Base-by-base conservation (phyloP, 2,888 invertebrate genomes). In the Branchellion lobata region DNA sequence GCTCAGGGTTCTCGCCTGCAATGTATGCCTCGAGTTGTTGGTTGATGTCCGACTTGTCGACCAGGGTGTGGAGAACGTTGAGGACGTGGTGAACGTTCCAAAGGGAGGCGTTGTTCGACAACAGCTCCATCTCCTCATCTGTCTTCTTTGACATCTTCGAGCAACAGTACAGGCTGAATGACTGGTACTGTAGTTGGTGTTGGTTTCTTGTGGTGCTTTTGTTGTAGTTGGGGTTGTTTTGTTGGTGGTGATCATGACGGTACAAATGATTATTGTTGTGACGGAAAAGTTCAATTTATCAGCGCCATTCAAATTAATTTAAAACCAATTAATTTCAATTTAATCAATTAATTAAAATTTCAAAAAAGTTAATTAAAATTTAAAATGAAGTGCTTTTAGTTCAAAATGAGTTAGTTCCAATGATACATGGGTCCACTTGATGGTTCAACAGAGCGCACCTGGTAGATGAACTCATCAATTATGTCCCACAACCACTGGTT, bases 401-500 rank as follows among this genome's bases (percentile, higher is more conserved):
- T n/a, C n/a, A n/a, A n/a, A n/a, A n/a, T n/a, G n/a, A n/a, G n/a
- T n/a, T n/a, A n/a, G n/a, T n/a, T n/a, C n/a, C n/a, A n/a, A n/a
- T n/a, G n/a, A n/a, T n/a, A n/a, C n/a, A n/a, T n/a, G n/a, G n/a
- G n/a, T n/a, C n/a, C n/a, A n/a, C n/a, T n/a, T n/a, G n/a, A n/a
- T n/a, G n/a, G n/a, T n/a, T n/a, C n/a, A n/a, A n/a, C n/a, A n/a
- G n/a, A n/a, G n/a, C n/a, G n/a, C n/a, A 89, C 89, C 89, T 98
- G 98, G 86, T 99, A 99, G 61, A 99, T 96, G 89, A 99, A 99
- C 87, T 99, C 99, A 89, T 99, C 99, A 84, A 99, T 94, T 77
- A 99, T 92, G 87, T 99, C 99, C 99, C 99, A 99, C 40, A 99
- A 90, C 99, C 99, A 99, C 86, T 96, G 93, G 89, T 99, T 97